Evolutionary conservation across 1,140 invertebrate species (phyloP).

Genomic region (Drosophila lini): DNA sequence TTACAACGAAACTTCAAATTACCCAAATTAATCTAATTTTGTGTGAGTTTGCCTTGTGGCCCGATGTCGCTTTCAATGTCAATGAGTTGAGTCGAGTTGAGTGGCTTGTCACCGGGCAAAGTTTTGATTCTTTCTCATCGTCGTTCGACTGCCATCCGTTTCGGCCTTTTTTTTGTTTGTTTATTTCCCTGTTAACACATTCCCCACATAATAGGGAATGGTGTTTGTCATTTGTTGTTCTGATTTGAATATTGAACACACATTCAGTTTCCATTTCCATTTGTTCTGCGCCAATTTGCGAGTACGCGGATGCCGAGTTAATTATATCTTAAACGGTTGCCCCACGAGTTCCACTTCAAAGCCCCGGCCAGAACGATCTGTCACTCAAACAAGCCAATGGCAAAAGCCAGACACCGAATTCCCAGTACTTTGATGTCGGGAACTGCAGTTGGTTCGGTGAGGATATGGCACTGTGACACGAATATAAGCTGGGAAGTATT

Average conservation of each 20-base stretch:
- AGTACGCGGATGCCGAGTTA: conserved; percentile 22
- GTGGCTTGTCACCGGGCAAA: conserved; percentile 47
- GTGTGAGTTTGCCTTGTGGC: conserved; percentile 41
- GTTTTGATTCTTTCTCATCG: conserved; percentile 44
- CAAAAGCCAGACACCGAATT: conserved; percentile 15
- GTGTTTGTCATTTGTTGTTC: conserved; percentile 70
- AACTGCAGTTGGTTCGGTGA: conserved; percentile 14
- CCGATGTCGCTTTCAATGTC: conserved; percentile 62
- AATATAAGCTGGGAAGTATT: neutral
- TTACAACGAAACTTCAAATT: conserved; percentile 80
- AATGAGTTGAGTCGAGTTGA: conserved; percentile 74
- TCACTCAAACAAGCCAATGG: conserved; percentile 56
- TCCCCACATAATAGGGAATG: conserved; percentile 70
- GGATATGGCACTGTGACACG: conserved; percentile 23
- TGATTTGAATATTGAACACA: conserved; percentile 34
- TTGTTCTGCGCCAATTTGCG: conserved; percentile 17
- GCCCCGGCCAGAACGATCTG: conserved; percentile 31
- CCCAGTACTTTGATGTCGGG: conserved; percentile 57
- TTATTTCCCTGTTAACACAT: conserved; percentile 63
- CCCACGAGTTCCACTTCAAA: conserved; percentile 47
- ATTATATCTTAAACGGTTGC: conserved; percentile 54
- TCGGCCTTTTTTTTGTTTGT: conserved; percentile 8
- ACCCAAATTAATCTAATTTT: conserved; percentile 81
- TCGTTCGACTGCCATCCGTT: conserved; percentile 60
- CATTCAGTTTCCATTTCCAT: conserved; percentile 16